These are phyloP conservation scores for Theocolax elegans DNA, from an alignment of 1,140 invertebrate species.

Conservation along the genomic window DNA sequence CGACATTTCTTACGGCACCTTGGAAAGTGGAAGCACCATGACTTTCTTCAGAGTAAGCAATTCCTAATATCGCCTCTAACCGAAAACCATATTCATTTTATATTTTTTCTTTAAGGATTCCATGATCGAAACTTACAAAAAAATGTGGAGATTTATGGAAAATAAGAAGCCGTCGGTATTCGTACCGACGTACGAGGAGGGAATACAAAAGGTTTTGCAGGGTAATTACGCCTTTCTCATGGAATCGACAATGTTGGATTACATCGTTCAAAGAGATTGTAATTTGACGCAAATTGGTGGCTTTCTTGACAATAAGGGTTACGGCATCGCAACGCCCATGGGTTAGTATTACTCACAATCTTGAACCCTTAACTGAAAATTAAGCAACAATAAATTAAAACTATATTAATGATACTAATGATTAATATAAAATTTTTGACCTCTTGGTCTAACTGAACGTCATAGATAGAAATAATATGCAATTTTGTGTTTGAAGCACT, in stretches of 20 bases:
- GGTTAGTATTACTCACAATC: slow-evolving; percentile 56
- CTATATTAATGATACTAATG: too few relatives aligned
- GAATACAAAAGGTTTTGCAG: slow-evolving; percentile 80
- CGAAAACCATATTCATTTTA: too few relatives aligned
- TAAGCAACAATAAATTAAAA: too few relatives aligned
- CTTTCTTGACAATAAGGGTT: slow-evolving; percentile 86
- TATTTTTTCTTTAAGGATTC: slow-evolving; percentile 81
- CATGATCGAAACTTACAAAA: slow-evolving; percentile 85
- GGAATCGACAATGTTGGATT: slow-evolving; percentile 95
- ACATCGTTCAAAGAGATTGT: slow-evolving; percentile 88
- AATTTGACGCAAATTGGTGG: slow-evolving; percentile 95
- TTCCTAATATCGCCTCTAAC: too few relatives aligned
- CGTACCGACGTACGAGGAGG: slow-evolving; percentile 80
- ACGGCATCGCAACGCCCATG: slow-evolving; percentile 72
- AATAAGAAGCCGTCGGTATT: slow-evolving; percentile 79
- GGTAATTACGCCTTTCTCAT: slow-evolving; percentile 92
- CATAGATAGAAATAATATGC: too few relatives aligned
- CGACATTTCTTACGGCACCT: slow-evolving; percentile 84
- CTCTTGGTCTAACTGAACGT: too few relatives aligned
- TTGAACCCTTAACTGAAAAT: too few relatives aligned
- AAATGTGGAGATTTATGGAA: slow-evolving; percentile 90
- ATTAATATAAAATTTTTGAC: too few relatives aligned
- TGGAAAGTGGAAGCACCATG: slow-evolving; percentile 83
- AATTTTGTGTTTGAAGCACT: too few relatives aligned
- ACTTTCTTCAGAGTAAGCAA: slow-evolving; percentile 80